Evolutionary conservation across 1,140 invertebrate genomes (phyloP).

Genomic region (Pseudoatta argentina): DNA sequence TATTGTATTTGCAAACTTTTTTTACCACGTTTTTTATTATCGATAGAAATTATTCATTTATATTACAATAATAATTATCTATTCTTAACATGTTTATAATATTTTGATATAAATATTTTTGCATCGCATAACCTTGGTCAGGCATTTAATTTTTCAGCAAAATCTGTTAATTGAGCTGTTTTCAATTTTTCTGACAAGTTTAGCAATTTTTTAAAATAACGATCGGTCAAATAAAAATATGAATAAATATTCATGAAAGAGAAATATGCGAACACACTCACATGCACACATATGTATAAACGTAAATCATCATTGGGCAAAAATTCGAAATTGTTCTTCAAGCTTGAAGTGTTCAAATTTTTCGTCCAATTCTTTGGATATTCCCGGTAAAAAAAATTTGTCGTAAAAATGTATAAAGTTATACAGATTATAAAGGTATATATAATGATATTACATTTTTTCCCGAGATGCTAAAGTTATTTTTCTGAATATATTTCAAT

Average conservation of each 20-base stretch:
- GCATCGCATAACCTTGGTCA: not conserved
- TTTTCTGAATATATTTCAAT: too few species aligned
- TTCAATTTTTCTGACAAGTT: not conserved
- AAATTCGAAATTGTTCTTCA: not conserved
- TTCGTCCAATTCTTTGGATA: not conserved
- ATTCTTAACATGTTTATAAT: not conserved
- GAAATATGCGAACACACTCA: not conserved
- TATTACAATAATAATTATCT: too few species aligned
- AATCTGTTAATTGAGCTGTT: constrained; percentile 17
- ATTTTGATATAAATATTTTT: not conserved
- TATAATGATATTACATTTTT: too few species aligned
- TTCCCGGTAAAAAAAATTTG: too few species aligned
- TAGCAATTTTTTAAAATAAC: not conserved
- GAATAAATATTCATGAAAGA: not conserved
- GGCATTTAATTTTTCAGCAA: constrained; percentile 5
- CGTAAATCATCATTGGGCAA: not conserved
- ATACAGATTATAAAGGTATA: too few species aligned
- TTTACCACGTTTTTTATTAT: too few species aligned
- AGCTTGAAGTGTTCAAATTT: not conserved
- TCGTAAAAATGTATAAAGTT: too few species aligned
- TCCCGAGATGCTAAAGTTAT: too few species aligned
- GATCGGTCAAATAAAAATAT: not conserved
- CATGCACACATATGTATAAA: not conserved
- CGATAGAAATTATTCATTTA: too few species aligned
- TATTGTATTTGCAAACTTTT: constrained; percentile 6